Conservation (phyloP, 2,888 invertebrate genomes). For the Synanthedon tipuliformis region DNA sequence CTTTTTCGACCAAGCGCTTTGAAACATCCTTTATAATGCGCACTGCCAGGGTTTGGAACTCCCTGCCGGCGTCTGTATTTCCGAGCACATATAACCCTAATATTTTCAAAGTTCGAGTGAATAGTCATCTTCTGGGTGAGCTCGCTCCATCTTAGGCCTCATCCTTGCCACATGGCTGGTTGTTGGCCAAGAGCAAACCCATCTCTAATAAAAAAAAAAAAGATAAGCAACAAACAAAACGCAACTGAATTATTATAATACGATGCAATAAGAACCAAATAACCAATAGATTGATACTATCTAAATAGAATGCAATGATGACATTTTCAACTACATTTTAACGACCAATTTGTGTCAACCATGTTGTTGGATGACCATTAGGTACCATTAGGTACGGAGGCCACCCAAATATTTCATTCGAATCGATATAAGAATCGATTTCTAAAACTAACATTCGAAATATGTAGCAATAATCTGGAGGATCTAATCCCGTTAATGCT, state of each 20-base stretch:
- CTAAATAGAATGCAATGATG: background rate
- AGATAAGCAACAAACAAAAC: no score
- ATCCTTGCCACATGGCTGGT: no score
- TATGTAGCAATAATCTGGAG: slow-evolving; percentile 28
- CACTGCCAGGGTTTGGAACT: no score
- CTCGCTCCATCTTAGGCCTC: no score
- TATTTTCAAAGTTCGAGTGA: no score
- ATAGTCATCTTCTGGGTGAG: no score
- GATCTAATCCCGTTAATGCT: slow-evolving; percentile 49
- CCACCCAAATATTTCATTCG: slow-evolving; percentile 34
- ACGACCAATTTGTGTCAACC: slow-evolving; percentile 25
- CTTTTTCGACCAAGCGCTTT: no score
- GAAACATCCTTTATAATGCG: no score
- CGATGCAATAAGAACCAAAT: background rate
- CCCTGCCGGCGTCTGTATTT: no score
- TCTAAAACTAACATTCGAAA: slow-evolving; percentile 27
- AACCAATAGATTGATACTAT: background rate
- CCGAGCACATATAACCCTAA: no score
- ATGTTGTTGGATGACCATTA: slow-evolving; percentile 18
- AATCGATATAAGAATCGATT: slow-evolving; percentile 50
- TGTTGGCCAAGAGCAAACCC: no score
- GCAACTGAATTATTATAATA: background rate
- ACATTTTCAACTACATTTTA: slow-evolving; percentile 13
- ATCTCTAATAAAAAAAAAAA: no score
- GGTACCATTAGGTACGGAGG: slow-evolving; percentile 17